Evolutionary conservation across 2,888 invertebrate species (phyloP), one percentile per base, ranked within the genome.

Genomic region (Drosophila sordidula): DNA sequence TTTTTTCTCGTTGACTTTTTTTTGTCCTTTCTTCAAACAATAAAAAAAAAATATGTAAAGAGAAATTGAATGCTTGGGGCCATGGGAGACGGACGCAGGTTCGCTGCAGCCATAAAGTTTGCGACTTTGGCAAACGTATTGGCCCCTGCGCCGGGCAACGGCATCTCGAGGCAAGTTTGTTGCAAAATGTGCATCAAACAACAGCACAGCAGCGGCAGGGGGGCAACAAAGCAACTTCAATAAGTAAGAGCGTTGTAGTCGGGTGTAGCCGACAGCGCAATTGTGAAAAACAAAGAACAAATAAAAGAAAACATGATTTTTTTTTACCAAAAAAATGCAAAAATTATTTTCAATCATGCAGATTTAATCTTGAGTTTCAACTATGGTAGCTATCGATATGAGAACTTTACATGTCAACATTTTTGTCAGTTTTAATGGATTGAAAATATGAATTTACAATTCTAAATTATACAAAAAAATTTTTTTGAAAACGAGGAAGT

Each of bases 141-240:
- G 50, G 18, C 45, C 51, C 36, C 56, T 36, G 25, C 61, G 11
- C 32, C 49, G 56, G 44, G 54, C 62, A 34, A 54, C 39, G 57
- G 56, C 61, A 59, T 22, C 45, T 68, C 42, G 49, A 49, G 77
- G 50, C 70, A 72, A 80, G 49, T 67, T 70, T 87, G 72, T 80
- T 87, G 82, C 72, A 61, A 83, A 83, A 69, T 80, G 81, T 83
- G 81, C 81, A 85, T 58, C 83, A 50, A 66, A 52, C 50, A 44
- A 36, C 6, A 39, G 38, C 25, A 25, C 22, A 29, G 25, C 29
- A 8, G 12, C 12, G 34, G 12, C 34, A 12, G 4, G 12, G 34
- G 26, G 26, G 4, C 29, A 29, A 11, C 11, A 32, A 11, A 2
- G 3, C 11, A 11, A 12, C 12, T 12, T 12, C 4, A 34, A 34